Percentiles rank a stretch among this genome's conserved stretches.
Evolutionary conservation across 2,797 vertebrate genomes (phyloP).

Genomic region (Galaxias olidus): DNA sequence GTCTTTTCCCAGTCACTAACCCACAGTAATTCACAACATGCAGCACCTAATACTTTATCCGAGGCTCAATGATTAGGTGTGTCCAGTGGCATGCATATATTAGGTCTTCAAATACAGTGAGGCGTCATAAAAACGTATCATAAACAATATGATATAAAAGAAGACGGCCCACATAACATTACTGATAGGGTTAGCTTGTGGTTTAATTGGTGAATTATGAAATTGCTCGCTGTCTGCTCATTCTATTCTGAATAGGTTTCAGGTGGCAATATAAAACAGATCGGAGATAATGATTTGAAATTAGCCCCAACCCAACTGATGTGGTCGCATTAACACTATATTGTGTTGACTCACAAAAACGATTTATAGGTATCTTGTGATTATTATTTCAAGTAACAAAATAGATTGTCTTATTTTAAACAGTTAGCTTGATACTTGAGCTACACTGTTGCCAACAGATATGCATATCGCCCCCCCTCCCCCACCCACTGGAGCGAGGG

Average conservation of each 20-base stretch:
- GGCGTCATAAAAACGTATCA: too few relatives aligned
- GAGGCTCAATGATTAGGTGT: slow-evolving; percentile 42
- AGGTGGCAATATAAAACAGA: too few relatives aligned
- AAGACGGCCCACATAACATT: too few relatives aligned
- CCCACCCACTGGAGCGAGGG: slow-evolving; percentile 18
- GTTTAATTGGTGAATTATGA: too few relatives aligned
- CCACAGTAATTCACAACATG: slow-evolving; percentile 35
- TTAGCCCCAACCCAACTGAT: not conserved
- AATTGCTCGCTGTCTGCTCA: too few relatives aligned
- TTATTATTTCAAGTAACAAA: not conserved
- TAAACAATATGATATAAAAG: too few relatives aligned
- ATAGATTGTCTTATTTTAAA: not conserved
- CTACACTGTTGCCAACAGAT: slow-evolving; percentile 33
- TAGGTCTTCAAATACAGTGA: too few relatives aligned
- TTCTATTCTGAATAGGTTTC: too few relatives aligned
- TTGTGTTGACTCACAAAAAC: slow-evolving; percentile 8
- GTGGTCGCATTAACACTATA: slow-evolving; percentile 27
- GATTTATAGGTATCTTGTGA: slow-evolving; percentile 1
- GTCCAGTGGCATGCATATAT: too few relatives aligned
- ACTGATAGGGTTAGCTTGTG: too few relatives aligned
- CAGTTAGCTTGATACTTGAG: slow-evolving; percentile 1
- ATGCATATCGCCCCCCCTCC: slow-evolving; percentile 28
- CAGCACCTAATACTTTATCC: slow-evolving; percentile 43
- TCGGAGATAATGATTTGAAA: too few relatives aligned
- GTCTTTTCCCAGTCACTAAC: slow-evolving; percentile 30